Evolutionary conservation across 1,140 invertebrate species (phyloP).

Genomic region (Drosophila grimshawi): DNA sequence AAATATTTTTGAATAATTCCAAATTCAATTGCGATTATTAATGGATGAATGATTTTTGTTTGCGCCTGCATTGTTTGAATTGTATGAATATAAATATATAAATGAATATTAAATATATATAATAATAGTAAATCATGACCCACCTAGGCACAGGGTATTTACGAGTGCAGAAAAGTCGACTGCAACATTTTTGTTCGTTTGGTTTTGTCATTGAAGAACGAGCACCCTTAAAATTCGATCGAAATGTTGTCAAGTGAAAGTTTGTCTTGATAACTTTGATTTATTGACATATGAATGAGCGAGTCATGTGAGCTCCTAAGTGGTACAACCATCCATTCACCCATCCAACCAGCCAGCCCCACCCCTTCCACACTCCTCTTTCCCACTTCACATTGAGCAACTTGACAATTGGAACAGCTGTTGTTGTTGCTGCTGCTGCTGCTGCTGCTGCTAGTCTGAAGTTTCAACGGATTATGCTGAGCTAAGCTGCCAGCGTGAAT

Average conservation of each 20-base stretch:
- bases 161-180: not conserved
- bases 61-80: too few species aligned
- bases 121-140: too few species aligned
- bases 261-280: conserved; percentile 30
- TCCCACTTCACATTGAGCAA: not conserved
- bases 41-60: too few species aligned
- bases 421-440: not conserved
- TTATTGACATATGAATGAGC: conserved; percentile 27
- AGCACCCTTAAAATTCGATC: not conserved
- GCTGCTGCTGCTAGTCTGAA: conserved; percentile 19
- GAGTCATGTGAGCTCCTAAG: conserved; percentile 27
- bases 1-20: too few species aligned
- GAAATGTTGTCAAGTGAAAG: conserved; percentile 27
- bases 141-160: not conserved
- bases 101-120: too few species aligned
- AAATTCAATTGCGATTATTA: too few species aligned
- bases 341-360: too few species aligned
- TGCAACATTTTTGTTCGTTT: not conserved
- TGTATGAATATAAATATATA: too few species aligned
- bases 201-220: not conserved
- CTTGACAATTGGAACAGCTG: conserved; percentile 6
- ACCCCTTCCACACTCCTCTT: too few species aligned
- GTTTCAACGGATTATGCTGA: conserved; percentile 39
- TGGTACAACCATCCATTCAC: not conserved
- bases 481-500: conserved; percentile 19